Evolutionary conservation across 2,888 invertebrate genomes (phyloP).

Genomic region (Drosophila silvestris): DNA sequence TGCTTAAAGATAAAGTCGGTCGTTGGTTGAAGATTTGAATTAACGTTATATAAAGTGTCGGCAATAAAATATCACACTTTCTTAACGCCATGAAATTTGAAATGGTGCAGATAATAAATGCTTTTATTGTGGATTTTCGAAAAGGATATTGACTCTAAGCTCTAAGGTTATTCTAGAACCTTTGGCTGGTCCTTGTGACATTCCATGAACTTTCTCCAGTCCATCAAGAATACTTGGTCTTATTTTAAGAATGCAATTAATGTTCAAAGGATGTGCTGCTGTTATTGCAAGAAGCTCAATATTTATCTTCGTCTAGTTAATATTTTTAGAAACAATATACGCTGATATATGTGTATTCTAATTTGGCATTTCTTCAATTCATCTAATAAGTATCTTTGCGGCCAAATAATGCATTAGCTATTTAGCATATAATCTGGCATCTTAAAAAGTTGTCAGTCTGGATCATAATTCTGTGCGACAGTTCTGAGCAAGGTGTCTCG

Average conservation of each 20-base stretch:
- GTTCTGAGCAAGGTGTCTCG: conserved; percentile 29
- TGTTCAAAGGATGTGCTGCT: neutral
- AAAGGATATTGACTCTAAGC: neutral
- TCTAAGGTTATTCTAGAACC: neutral
- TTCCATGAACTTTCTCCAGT: neutral
- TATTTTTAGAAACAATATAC: neutral
- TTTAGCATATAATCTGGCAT: neutral
- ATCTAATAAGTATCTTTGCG: neutral
- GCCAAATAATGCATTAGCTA: neutral
- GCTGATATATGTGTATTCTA: neutral
- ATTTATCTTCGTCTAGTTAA: neutral
- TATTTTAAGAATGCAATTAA: neutral
- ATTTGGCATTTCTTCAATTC: neutral
- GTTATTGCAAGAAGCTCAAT: neutral
- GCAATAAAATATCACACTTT: neutral
- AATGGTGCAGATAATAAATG: neutral
- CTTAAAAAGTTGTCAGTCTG: conserved; percentile 13
- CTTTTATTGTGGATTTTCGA: neutral
- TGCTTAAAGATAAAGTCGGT: neutral
- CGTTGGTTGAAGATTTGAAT: neutral
- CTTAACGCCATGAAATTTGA: neutral
- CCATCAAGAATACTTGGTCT: neutral
- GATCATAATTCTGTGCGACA: conserved; percentile 28
- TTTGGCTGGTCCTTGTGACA: neutral
- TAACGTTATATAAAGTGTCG: neutral